Conservation (phyloP, 1,140 invertebrate species). For the Brachionus calyciflorus region DNA sequence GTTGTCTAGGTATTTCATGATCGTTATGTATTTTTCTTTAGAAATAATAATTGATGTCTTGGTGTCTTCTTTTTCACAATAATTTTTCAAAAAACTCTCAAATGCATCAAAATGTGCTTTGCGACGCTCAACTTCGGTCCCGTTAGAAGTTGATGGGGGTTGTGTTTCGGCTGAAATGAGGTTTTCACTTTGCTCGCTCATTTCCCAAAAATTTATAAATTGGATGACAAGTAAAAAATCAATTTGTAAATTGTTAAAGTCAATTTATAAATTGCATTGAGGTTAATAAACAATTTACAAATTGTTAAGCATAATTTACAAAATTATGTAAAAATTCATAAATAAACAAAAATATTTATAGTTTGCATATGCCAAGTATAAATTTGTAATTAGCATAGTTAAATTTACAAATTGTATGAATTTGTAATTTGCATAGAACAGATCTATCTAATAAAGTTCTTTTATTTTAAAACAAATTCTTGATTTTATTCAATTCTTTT, state of each 20-base stretch:
- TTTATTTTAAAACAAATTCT: too few relatives aligned
- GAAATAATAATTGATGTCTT: background rate
- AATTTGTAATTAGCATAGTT: background rate
- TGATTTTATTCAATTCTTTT: too few relatives aligned
- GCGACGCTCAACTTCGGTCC: background rate
- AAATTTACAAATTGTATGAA: background rate
- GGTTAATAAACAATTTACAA: too few relatives aligned
- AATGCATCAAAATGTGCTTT: conserved; percentile 4
- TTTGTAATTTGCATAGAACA: background rate
- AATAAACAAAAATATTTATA: background rate
- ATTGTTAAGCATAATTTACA: too few relatives aligned
- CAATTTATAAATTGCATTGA: too few relatives aligned
- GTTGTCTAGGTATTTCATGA: background rate
- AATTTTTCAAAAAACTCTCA: background rate
- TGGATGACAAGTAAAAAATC: too few relatives aligned
- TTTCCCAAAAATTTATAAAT: conserved; percentile 1
- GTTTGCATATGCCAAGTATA: background rate
- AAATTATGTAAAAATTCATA: too few relatives aligned
- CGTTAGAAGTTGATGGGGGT: background rate
- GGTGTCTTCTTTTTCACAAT: background rate
- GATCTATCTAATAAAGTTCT: too few relatives aligned
- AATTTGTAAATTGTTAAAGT: too few relatives aligned
- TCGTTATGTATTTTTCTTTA: background rate
- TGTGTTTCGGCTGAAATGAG: background rate
- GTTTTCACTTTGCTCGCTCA: too few relatives aligned